Percentiles rank a stretch among this genome's conserved stretches.
Conservation (phyloP, 53 echinoderm and acorn worm genomes). For the Echinarachnius parma region DNA sequence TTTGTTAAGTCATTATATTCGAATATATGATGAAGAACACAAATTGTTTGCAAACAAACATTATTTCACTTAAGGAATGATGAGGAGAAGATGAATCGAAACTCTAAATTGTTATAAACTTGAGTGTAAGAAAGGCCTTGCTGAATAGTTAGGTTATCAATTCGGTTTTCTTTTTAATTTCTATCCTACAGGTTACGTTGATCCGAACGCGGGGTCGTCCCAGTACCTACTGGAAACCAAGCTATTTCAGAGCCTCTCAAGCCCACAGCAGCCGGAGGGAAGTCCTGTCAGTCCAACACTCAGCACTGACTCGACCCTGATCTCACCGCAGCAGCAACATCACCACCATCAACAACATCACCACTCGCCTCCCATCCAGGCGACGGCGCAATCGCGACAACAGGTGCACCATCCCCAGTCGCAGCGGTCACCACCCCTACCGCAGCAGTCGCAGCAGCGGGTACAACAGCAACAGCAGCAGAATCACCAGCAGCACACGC, state of each 20-base stretch:
- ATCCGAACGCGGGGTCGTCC: constrained; percentile 57
- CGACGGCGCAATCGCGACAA: not conserved
- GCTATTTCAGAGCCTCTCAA: constrained; percentile 28
- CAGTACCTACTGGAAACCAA: constrained; percentile 46
- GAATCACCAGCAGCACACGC: constrained; percentile 41
- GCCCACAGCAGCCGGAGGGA: constrained; percentile 16
- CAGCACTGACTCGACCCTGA: constrained; percentile 45
- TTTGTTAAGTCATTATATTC: too few relatives aligned
- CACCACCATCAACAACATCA: constrained; percentile 20
- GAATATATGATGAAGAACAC: too few relatives aligned
- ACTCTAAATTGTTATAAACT: too few relatives aligned
- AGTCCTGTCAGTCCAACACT: constrained; percentile 58
- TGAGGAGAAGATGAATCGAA: too few relatives aligned
- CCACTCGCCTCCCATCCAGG: not conserved
- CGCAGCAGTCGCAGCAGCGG: constrained; percentile 32
- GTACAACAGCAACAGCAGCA: constrained; percentile 9
- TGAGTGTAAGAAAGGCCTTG: too few relatives aligned
- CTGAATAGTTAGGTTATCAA: too few relatives aligned
- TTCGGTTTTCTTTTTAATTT: constrained; percentile 10
- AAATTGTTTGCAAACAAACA: too few relatives aligned
- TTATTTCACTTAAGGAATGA: too few relatives aligned
- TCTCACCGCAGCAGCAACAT: constrained; percentile 50
- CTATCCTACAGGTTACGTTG: constrained; percentile 50
- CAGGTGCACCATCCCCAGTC: constrained; percentile 27
- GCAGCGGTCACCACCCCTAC: constrained; percentile 50